A percentile compares a stretch with the other conserved stretches of the same genome.
phyloP scores from a whole-genome alignment of 2,888 invertebrate genomes.

The Notocelia uddmanniana region DNA sequence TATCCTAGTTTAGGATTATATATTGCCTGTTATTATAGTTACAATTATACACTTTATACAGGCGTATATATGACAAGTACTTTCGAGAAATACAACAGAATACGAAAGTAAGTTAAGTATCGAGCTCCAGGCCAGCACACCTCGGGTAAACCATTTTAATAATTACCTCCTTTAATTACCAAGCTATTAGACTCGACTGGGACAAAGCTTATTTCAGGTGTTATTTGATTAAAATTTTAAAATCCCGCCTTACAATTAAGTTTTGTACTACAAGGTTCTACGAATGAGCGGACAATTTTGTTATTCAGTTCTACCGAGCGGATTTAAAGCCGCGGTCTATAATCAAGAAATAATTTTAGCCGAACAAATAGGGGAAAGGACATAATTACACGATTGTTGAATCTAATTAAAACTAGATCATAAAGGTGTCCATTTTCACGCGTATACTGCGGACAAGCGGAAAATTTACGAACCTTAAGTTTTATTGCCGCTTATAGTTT shows the following conservation, averaged over 20 bases:
- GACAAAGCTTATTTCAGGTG: conserved; percentile 82
- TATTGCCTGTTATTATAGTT: conserved; percentile 19
- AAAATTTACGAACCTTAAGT: conserved; percentile 62
- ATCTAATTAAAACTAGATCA: conserved; percentile 76
- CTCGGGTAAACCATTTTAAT: conserved; percentile 57
- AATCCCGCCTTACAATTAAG: conserved; percentile 66
- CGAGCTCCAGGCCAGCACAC: conserved; percentile 50
- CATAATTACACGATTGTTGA: conserved; percentile 74
- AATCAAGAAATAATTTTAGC: conserved; percentile 76
- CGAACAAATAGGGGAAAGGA: conserved; percentile 81
- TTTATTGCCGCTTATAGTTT: conserved; percentile 60
- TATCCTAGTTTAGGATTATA: not conserved
- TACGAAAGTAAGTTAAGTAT: conserved; percentile 37
- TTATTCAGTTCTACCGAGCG: conserved; percentile 62
- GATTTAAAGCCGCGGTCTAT: conserved; percentile 75
- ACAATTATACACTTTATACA: conserved; percentile 7
- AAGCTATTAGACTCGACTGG: conserved; percentile 53
- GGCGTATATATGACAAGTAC: not conserved
- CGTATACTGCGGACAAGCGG: conserved; percentile 64
- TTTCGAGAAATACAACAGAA: conserved; percentile 27
- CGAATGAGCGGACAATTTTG: conserved; percentile 64
- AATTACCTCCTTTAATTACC: conserved; percentile 46
- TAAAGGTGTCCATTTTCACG: conserved; percentile 82
- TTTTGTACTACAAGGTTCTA: conserved; percentile 59
- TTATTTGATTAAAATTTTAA: conserved; percentile 81